These are phyloP conservation scores for Malurus alboscapulatus DNA, from an alignment of 2,113 vertebrate species.

Conservation along the genomic window DNA sequence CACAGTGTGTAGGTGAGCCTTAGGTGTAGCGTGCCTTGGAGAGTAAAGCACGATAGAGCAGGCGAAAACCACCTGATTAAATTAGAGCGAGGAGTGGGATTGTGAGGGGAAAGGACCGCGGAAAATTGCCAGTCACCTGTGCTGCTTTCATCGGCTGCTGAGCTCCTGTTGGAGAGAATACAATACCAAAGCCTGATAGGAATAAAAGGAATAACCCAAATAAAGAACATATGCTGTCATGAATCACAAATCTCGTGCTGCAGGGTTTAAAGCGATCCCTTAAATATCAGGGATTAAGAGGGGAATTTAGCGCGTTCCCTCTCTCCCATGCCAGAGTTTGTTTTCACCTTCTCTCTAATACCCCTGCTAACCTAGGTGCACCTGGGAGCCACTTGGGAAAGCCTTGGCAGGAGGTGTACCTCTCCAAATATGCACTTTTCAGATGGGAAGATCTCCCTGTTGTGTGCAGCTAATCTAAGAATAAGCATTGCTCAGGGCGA, in stretches of 20 bases:
- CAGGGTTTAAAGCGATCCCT: conserved; percentile 3
- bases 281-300: conserved; percentile 34
- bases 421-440: neutral
- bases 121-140: neutral
- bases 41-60: neutral
- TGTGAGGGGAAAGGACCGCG: neutral
- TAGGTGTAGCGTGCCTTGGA: neutral
- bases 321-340: neutral
- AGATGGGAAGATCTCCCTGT: neutral
- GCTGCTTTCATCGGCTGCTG: neutral
- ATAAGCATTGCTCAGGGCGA: neutral
- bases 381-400: neutral
- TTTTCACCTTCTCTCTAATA: neutral
- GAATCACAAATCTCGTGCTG: neutral
- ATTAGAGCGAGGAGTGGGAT: neutral
- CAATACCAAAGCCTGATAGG: neutral
- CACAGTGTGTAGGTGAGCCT: neutral
- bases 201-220: neutral
- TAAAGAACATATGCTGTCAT: neutral
- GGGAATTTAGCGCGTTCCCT: neutral
- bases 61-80: neutral
- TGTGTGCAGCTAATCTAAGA: neutral
- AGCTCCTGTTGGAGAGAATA: neutral
- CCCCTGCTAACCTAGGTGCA: neutral
- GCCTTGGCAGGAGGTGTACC: neutral